Conservation (phyloP, 2,888 invertebrate species). For the Pristionchus arcanus region DNA sequence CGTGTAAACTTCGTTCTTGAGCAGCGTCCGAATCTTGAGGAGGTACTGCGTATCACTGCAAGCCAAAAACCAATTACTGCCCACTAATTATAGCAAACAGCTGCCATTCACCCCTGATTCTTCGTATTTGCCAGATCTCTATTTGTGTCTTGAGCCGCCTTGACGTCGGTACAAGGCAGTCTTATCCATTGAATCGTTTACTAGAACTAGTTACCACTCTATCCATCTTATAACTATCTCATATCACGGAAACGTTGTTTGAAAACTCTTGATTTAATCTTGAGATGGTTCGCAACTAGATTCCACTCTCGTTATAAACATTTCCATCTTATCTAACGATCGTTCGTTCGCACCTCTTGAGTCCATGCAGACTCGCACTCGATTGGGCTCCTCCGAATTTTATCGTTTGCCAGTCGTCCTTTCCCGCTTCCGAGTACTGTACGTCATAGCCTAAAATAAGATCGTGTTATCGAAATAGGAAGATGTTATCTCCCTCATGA, state of each 20-base stretch:
- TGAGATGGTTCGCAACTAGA: too few species aligned
- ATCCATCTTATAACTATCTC: too few species aligned
- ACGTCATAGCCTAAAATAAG: constrained; percentile 73
- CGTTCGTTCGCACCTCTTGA: constrained; percentile 69
- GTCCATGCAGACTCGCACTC: constrained; percentile 68
- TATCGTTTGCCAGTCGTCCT: constrained; percentile 70
- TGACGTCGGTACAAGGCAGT: neutral
- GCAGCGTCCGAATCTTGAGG: constrained; percentile 72
- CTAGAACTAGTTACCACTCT: too few species aligned
- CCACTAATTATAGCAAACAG: neutral
- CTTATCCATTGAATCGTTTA: too few species aligned
- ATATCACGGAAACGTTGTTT: too few species aligned
- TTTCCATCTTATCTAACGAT: too few species aligned
- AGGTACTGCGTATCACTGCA: constrained; percentile 77
- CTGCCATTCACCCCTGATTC: neutral
- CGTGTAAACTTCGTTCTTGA: constrained; percentile 69
- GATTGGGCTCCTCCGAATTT: constrained; percentile 73
- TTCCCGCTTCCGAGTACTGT: constrained; percentile 69
- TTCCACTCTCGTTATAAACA: too few species aligned
- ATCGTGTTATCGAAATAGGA: neutral
- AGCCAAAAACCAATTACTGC: neutral
- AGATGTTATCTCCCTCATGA: neutral
- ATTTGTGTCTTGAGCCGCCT: neutral
- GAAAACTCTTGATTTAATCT: too few species aligned
- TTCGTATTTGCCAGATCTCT: neutral